These are phyloP conservation scores for Pygoscelis adeliae DNA, from an alignment of 2,113 vertebrate genomes.

Conservation along the genomic window DNA sequence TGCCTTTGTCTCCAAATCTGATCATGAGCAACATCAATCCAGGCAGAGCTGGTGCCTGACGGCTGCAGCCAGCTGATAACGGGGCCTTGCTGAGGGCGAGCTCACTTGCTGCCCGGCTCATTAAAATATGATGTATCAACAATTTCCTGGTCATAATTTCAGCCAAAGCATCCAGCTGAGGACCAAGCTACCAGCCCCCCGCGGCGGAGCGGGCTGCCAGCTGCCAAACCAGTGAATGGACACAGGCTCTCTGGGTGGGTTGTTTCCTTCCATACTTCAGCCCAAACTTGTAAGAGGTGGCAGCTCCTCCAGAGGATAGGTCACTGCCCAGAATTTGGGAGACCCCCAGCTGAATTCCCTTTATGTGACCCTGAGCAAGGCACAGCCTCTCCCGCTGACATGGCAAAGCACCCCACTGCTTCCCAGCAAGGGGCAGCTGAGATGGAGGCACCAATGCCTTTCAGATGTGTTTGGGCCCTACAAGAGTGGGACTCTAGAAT, in stretches of 20 bases:
- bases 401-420: background rate
- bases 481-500: background rate
- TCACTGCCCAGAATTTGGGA: background rate
- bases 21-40: background rate
- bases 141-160: background rate
- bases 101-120: background rate
- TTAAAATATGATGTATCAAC: background rate
- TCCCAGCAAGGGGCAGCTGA: background rate
- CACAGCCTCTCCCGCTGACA: accelerated
- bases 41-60: background rate
- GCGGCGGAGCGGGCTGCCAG: background rate
- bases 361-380: background rate
- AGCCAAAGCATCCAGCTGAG: background rate
- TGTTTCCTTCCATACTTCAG: background rate
- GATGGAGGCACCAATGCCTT: accelerated
- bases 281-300: accelerated
- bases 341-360: background rate
- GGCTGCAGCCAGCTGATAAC: background rate
- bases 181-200: background rate
- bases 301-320: too few species aligned
- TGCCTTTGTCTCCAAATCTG: background rate
- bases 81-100: accelerated
- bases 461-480: background rate
- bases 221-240: accelerated
- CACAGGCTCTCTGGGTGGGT: accelerated